Base-by-base conservation (phyloP, 2,797 vertebrate genomes). In the Clamator glandarius region DNA sequence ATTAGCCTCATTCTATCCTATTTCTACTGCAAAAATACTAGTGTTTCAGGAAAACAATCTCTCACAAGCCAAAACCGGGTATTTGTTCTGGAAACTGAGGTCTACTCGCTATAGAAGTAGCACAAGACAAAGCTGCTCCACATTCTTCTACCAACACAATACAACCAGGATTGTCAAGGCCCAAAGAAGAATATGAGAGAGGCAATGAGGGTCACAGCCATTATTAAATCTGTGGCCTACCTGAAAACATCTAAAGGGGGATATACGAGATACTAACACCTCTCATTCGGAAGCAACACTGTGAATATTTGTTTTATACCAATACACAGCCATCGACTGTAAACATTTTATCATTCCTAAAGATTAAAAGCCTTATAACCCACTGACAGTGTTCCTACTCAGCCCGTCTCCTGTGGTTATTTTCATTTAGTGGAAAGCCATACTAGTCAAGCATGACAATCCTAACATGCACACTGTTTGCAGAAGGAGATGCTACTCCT, bases 291-390 rank as follows among this genome's bases (percentile, higher is more conserved):
- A 86, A 86, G 51, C 3, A 8, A 72, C 39, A 73, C 67, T 50
- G n/a, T 33, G 58, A 85, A 42, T 91, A 62, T 28, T 85, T 72
- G 85, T 74, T 90, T 90, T 76, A 75, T 26, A n/a, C 28, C 73
- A 84, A 85, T 75, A 92, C 61, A 67, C 31, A 92, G 63, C 51
- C 33, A 89, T 66, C 73, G 91, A 39, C 55, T 75, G 63, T 63
- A 78, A 91, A 93, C 66, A 81, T 20, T 66, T 87, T 50, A 83
- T 50, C 11, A 73, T 68, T 89, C 24, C 44, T 66, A 69, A 33
- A 93, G 87, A 94, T 91, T 91, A 86, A 90, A 84, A 31, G 46
- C 46, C 66, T 87, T 94, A 44, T 66, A 95, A 78, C 46, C 90
- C 13, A 3, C 51, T 55, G 13, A 42, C 51, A 84, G 35, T 66